Evolutionary conservation across 2,797 vertebrate species (phyloP).

Genomic region (Rachycentron canadum): DNA sequence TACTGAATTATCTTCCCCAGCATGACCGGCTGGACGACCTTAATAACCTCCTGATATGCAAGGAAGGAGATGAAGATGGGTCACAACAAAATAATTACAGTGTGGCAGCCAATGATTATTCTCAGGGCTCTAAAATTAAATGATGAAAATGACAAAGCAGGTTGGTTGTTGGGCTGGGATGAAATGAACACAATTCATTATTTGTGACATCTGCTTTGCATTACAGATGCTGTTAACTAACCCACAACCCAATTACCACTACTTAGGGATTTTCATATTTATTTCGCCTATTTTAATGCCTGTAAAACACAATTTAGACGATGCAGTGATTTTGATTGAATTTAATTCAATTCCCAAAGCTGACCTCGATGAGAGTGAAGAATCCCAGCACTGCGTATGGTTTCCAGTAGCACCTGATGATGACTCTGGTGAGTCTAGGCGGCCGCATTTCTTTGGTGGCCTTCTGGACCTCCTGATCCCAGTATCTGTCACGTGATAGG

Average conservation of each 20-base stretch:
- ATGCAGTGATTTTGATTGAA: background rate
- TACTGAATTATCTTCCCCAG: conserved; percentile 90
- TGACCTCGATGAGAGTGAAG: conserved; percentile 93
- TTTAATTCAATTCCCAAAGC: background rate
- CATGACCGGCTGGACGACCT: conserved; percentile 90
- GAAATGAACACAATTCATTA: background rate
- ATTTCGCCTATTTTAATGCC: background rate
- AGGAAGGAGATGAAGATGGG: background rate
- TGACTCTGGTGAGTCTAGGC: conserved; percentile 89
- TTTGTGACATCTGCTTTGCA: background rate
- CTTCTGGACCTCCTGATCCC: conserved; percentile 90
- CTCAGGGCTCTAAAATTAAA: background rate
- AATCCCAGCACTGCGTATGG: conserved; percentile 89
- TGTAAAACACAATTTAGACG: background rate
- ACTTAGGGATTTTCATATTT: too few species aligned
- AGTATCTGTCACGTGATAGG: conserved; percentile 82
- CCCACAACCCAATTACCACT: too few species aligned
- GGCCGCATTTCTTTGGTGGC: conserved; percentile 85
- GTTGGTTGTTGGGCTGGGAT: background rate
- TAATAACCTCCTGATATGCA: conserved; percentile 87
- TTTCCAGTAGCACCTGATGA: conserved; percentile 94
- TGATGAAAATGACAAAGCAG: background rate
- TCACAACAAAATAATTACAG: background rate
- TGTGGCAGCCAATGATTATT: background rate
- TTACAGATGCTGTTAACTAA: background rate